Base-by-base conservation (phyloP, 2,797 vertebrate species). In the Numenius phaeopus region DNA sequence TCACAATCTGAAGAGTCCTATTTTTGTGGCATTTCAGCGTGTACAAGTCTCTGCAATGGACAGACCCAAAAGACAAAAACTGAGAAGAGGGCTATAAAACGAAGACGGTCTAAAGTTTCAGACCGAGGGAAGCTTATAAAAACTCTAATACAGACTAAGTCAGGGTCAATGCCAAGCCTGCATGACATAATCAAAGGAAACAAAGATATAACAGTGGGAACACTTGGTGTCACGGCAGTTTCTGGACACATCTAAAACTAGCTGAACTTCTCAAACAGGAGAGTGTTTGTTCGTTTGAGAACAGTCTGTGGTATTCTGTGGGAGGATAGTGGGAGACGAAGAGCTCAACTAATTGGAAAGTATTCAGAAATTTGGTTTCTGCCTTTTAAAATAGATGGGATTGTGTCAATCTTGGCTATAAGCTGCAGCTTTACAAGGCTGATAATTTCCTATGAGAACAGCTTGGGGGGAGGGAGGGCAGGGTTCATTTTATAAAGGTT, bases 101-200 rank as follows among this genome's bases (percentile, higher is more conserved):
- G 98, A 89, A 98, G 99, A 44, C 98, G 98, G 46, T 99, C 99
- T 2, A 99, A 99, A 98, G 98, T 98, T 61, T 98, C 98, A 89
- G 98, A 98, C 93, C 98, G 99, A 98, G 98, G 98, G 93, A 98
- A 95, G 96, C 90, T 97, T 82, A 94, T 99, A 93, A 98, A 99
- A 98, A 98, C 99, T 93, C 98, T 99, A 24, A 98, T 99, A 97
- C 99, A 99, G 89, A 98, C 98, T 95, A 98, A 96, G 83, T 98
- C 98, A 2, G 98, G 98, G 24, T 98, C 99, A 50, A 98, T 99
- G 98, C 98, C 99, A 67, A 99, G 98, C 83, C 98, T 99, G 97
- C 99, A 99, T 93, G 99, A 99, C 94, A 99, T 99, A 79, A 99
- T 99, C 97, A 99, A 99, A 98, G 99, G 99, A 97, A 99, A 99